phyloP scores from a whole-genome alignment of 2,888 invertebrate species.

The Agriopis marginaria region DNA sequence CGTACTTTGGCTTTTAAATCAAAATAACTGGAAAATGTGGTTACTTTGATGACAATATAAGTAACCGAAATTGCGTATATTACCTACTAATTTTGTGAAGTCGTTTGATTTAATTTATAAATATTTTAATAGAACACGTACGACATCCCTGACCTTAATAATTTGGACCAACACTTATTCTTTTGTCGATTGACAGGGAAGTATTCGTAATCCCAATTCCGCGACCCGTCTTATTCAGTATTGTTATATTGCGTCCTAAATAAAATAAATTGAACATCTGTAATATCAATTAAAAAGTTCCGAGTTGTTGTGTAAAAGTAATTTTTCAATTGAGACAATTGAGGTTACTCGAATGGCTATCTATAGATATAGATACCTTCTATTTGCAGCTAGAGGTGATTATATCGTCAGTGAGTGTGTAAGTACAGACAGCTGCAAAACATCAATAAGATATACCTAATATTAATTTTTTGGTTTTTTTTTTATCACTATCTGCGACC shows the following conservation, averaged over 20 bases:
- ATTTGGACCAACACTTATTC: not conserved
- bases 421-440: not conserved
- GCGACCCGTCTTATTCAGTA: conserved; percentile 22
- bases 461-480: no score
- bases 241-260: conserved; percentile 52
- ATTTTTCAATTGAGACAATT: conserved; percentile 84
- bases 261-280: conserved; percentile 69
- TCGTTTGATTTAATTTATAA: no score
- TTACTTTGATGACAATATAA: no score
- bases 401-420: not conserved
- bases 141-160: not conserved
- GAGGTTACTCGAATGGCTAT: conserved; percentile 70
- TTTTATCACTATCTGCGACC: no score
- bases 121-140: no score
- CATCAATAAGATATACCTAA: not conserved
- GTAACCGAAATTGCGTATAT: no score
- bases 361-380: conserved; percentile 28
- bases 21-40: no score
- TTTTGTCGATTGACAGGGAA: not conserved
- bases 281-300: conserved; percentile 71
- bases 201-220: not conserved
- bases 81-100: no score
- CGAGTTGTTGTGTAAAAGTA: conserved; percentile 64
- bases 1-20: no score
- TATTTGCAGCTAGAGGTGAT: not conserved